A percentile compares a stretch with the other conserved stretches of the same genome.
phyloP scores from a whole-genome alignment of 2,888 invertebrate genomes.

The Crocallis elinguaria region DNA sequence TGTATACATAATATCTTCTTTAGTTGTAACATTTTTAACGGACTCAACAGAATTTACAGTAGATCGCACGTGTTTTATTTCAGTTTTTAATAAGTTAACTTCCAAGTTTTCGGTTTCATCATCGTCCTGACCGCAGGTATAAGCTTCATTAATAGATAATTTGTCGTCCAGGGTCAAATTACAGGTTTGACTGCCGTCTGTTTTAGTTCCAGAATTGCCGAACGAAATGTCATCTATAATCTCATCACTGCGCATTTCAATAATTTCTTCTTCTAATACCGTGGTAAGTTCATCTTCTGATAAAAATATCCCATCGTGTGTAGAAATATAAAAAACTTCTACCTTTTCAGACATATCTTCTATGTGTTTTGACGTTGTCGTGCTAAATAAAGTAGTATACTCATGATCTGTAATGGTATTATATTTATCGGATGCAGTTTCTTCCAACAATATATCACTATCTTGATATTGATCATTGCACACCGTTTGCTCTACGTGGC shows the following conservation, averaged over 20 bases:
- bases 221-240: slow-evolving; percentile 9
- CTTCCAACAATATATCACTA: neutral
- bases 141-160: neutral
- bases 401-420: neutral
- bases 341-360: neutral
- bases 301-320: slow-evolving; percentile 10
- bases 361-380: neutral
- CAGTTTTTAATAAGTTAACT: neutral
- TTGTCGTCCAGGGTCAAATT: neutral
- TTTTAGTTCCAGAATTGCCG: neutral
- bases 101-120: neutral
- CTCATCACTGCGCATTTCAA: slow-evolving; percentile 23
- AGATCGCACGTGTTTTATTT: neutral
- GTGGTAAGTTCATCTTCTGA: slow-evolving; percentile 10
- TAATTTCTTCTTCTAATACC: slow-evolving; percentile 19
- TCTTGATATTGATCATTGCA: neutral
- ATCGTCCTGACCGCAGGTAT: neutral
- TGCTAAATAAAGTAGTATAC: neutral
- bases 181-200: neutral
- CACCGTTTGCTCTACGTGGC: neutral
- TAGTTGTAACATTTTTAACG: neutral
- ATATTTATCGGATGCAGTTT: neutral
- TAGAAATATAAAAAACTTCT: slow-evolving; percentile 5
- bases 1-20: neutral
- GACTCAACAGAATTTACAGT: neutral